A percentile compares a stretch with the other conserved stretches of the same genome.
phyloP scores from a whole-genome alignment of 2,113 vertebrate species.

The Seriola rivoliana region DNA sequence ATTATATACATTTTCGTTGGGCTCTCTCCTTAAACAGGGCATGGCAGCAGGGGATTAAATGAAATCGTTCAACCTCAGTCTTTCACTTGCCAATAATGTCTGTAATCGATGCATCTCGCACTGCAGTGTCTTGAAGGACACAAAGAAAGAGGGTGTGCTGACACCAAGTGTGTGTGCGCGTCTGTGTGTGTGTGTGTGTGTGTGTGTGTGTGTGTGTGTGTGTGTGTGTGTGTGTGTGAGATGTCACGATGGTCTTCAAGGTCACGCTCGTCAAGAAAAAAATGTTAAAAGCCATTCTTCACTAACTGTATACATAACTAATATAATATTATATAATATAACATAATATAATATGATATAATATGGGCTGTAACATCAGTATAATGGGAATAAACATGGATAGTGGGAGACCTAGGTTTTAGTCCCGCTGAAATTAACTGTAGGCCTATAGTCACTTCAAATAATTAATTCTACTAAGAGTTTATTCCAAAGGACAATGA shows the following conservation, averaged over 20 bases:
- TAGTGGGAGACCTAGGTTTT: too few species aligned
- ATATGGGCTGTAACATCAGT: too few species aligned
- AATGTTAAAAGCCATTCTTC: not conserved
- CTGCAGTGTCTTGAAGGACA: constrained; percentile 57
- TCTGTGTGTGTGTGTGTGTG: constrained; percentile 25
- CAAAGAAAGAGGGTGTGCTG: constrained; percentile 39
- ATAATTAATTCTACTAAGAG: not conserved
- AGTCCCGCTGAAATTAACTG: too few species aligned
- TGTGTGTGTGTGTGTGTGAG: not conserved
- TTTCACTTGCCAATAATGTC: constrained; percentile 60
- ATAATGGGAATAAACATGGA: not conserved
- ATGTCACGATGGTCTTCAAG: constrained; percentile 33
- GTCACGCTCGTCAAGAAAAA: constrained; percentile 14
- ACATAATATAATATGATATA: not conserved
- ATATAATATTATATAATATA: constrained; percentile 30
- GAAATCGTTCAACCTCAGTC: constrained; percentile 64
- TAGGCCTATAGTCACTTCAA: too few species aligned
- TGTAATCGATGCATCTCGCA: constrained; percentile 56
- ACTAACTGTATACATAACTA: not conserved
- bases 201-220: constrained; percentile 4
- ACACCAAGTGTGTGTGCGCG: constrained; percentile 23
- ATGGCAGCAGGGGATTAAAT: constrained; percentile 48
- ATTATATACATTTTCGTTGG: not conserved
- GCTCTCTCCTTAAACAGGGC: not conserved
- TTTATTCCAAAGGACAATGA: not conserved